These are phyloP conservation scores for Dryas iulia DNA, from an alignment of 1,140 invertebrate species.

Conservation along the genomic window DNA sequence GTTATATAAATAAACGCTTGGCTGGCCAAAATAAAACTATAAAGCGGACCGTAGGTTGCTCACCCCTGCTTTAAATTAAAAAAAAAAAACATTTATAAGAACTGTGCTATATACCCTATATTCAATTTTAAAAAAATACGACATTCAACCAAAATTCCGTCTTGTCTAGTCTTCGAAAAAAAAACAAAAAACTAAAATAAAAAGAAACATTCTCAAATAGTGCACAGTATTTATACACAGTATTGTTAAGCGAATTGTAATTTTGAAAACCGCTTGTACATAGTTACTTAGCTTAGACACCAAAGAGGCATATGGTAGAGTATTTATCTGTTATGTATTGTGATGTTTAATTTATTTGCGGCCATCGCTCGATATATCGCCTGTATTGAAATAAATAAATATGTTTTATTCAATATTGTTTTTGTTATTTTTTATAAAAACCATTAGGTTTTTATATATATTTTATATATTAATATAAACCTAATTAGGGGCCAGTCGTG, in stretches of 20 bases:
- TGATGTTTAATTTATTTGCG: slow-evolving; percentile 75
- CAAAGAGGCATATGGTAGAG: slow-evolving; percentile 71
- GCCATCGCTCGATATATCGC: slow-evolving; percentile 39
- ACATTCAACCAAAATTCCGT: not conserved
- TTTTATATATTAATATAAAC: too few relatives aligned
- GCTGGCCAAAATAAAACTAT: too few relatives aligned
- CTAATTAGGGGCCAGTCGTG: too few relatives aligned
- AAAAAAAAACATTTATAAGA: not conserved
- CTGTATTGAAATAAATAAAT: slow-evolving; percentile 52
- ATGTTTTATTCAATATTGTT: slow-evolving; percentile 39
- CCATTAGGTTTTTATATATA: too few relatives aligned
- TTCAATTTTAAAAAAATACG: not conserved
- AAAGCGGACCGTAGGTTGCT: too few relatives aligned
- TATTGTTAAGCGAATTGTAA: slow-evolving; percentile 33
- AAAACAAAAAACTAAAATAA: too few relatives aligned
- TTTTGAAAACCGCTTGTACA: slow-evolving; percentile 28
- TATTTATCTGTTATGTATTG: slow-evolving; percentile 74
- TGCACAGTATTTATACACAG: slow-evolving; percentile 23
- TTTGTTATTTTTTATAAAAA: slow-evolving; percentile 22
- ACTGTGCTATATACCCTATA: not conserved
- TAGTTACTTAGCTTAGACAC: slow-evolving; percentile 71
- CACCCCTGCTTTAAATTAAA: not conserved
- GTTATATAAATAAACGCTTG: too few relatives aligned
- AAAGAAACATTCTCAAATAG: not conserved
- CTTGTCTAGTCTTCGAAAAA: not conserved